Base-by-base conservation (phyloP, 2,797 vertebrate species). In the Kryptopterus vitreolus region DNA sequence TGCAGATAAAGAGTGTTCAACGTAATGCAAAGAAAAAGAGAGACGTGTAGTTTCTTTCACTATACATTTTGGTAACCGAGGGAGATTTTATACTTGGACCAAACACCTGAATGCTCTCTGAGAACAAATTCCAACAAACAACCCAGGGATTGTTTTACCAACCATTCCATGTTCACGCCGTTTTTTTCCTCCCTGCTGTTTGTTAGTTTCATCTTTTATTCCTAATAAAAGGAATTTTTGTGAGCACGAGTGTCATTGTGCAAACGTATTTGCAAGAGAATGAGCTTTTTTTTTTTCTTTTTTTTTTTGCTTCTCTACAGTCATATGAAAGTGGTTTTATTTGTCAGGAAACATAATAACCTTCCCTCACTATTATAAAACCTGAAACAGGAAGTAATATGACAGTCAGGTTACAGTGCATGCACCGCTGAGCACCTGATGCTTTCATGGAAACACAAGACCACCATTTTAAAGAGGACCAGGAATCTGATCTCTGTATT, bases 11-110 rank as follows among this genome's bases (percentile, higher is more conserved):
- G 24, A 46, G 11, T 73, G 11, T 76, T 81, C 58, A 59, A 29
- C 26, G 48, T 12, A 74, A 53, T 66, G 9, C 71, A 75, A 38
- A 15, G 50, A 74, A 58, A 57, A 59, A 38, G 22, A 75, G n/a
- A 38, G 10, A 48, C n/a, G 22, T n/a, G 59, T 55, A 31, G 22
- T 66, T 48, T 66, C 71, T 58, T 24, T 62, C 12, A 48, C 6
- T 12, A 43, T 24, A 20, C 15, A 12, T 15, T 73, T 74, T 4
- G 33, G 24, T 46, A 61, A 71, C 24, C 46, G 62, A 29, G n/a
- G 33, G 24, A 38, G 33, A 3, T 43, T 58, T 75, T 13, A 15
- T 52, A 58, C 8, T 29, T 46, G 11, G 70, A 55, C 11, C 1
- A 0, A 57, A 38, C 31, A n/a, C 6, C 16, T 10, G 6, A n/a